A percentile compares a stretch with the other conserved stretches of the same genome.
Evolutionary conservation across 2,888 invertebrate species (phyloP).

Genomic region (Digitonthophagus gazella): DNA sequence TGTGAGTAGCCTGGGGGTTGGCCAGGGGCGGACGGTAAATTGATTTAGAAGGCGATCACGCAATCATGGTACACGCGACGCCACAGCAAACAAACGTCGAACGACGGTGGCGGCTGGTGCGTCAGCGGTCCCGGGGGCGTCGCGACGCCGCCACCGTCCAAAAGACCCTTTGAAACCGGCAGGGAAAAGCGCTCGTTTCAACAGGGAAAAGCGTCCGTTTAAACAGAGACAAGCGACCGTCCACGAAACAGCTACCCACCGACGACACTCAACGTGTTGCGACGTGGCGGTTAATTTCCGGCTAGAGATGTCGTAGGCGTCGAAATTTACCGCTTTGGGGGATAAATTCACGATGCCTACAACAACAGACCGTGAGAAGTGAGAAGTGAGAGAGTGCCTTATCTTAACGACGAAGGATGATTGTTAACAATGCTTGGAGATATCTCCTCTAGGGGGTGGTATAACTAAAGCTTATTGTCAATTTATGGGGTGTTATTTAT

Average conservation of each 20-base stretch:
- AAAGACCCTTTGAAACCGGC: constrained; percentile 19
- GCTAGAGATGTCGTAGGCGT: not conserved
- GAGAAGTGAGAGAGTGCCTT: not conserved
- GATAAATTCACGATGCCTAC: too few relatives aligned
- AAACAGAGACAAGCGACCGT: not conserved
- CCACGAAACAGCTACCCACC: not conserved
- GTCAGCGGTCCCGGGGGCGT: not conserved
- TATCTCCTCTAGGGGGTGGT: too few relatives aligned
- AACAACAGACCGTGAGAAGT: too few relatives aligned
- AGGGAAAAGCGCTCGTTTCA: not conserved
- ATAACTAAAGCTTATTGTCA: too few relatives aligned
- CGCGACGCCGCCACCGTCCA: constrained; percentile 4
- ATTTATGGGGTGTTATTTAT: too few relatives aligned
- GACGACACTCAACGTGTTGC: not conserved
- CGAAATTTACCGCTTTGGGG: not conserved
- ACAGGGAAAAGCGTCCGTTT: not conserved
- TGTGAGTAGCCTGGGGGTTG: constrained; percentile 1
- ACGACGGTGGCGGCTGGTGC: not conserved
- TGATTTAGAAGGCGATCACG: constrained; percentile 15
- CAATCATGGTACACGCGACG: constrained; percentile 12
- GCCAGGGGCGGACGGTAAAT: constrained; percentile 5
- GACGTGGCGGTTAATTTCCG: not conserved
- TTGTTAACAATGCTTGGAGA: too few relatives aligned
- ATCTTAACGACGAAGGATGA: not conserved
- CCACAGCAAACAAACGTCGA: not conserved